Percentiles rank a stretch among this genome's conserved stretches.
Evolutionary conservation across 2,797 vertebrate genomes (phyloP).

Genomic region (Coregonus sp.): DNA sequence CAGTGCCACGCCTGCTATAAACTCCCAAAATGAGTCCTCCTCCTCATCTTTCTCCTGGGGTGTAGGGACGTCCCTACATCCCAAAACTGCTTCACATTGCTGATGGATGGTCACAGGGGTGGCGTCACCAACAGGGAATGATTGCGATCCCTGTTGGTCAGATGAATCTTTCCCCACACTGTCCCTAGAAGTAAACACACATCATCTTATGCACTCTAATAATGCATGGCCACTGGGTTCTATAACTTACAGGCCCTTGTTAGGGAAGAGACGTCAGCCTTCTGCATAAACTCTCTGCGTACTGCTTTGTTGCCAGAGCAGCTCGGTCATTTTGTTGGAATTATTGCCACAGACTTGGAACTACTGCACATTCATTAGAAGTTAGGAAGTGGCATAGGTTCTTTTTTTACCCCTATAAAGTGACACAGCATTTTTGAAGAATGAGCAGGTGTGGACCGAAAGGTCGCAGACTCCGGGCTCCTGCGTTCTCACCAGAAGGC

Average conservation of each 20-base stretch:
- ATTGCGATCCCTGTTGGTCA: too few relatives aligned
- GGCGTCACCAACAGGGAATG: slow-evolving; percentile 56
- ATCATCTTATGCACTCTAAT: not conserved
- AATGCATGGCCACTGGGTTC: not conserved
- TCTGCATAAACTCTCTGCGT: slow-evolving; percentile 11
- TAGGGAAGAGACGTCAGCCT: slow-evolving; percentile 1
- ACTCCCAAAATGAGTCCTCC: slow-evolving; percentile 47
- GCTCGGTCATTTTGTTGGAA: slow-evolving; percentile 24
- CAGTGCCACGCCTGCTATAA: slow-evolving; percentile 44
- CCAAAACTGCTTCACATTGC: slow-evolving; percentile 22
- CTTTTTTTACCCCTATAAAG: slow-evolving; percentile 6
- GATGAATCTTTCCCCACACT: slow-evolving; percentile 47
- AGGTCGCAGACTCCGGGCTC: slow-evolving; percentile 34
- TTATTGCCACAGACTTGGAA: slow-evolving; percentile 12
- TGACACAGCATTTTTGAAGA: slow-evolving; percentile 19
- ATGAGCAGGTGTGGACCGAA: not conserved
- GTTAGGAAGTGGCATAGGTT: slow-evolving; percentile 9
- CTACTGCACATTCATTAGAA: slow-evolving; percentile 15
- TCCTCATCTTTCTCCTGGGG: too few relatives aligned
- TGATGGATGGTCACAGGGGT: slow-evolving; percentile 62
- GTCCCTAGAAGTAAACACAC: too few relatives aligned
- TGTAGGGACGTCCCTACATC: slow-evolving; percentile 33
- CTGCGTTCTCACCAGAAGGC: slow-evolving; percentile 47
- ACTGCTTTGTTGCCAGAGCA: slow-evolving; percentile 1
- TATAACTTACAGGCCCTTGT: not conserved